phyloP scores from a whole-genome alignment of 2,888 invertebrate species.

The Coleophora deauratella region DNA sequence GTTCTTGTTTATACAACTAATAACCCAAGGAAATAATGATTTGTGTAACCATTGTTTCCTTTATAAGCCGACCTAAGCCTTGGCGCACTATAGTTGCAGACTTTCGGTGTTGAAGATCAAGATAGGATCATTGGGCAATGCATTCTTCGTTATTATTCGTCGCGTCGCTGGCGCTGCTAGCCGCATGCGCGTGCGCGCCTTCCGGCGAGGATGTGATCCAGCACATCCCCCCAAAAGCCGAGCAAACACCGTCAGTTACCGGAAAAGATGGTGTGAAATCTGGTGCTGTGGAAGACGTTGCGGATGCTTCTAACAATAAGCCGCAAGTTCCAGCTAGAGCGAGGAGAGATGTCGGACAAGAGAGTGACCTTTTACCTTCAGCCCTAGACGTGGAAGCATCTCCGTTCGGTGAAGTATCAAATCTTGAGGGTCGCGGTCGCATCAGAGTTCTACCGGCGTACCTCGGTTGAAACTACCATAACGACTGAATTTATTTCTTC shows the following conservation, averaged over 20 bases:
- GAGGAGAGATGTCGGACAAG: conserved; percentile 50
- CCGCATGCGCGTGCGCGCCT: conserved; percentile 54
- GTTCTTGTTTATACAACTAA: not conserved
- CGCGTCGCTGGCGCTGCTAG: conserved; percentile 60
- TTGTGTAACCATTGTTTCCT: not conserved
- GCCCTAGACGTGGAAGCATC: conserved; percentile 43
- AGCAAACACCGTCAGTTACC: conserved; percentile 62
- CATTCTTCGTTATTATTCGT: conserved; percentile 57
- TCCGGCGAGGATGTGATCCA: conserved; percentile 52
- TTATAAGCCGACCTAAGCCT: not conserved
- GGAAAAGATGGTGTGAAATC: conserved; percentile 51
- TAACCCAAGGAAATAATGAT: conserved; percentile 2
- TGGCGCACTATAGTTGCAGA: conserved; percentile 24
- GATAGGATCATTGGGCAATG: conserved; percentile 61
- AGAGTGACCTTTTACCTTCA: conserved; percentile 55
- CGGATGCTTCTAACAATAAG: conserved; percentile 44
- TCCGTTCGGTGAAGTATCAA: conserved; percentile 46
- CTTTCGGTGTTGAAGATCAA: conserved; percentile 29
- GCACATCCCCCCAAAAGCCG: conserved; percentile 54
- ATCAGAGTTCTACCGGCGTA: conserved; percentile 60
- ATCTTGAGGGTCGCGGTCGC: conserved; percentile 47
- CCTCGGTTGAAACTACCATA: conserved; percentile 38
- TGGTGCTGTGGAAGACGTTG: conserved; percentile 60
- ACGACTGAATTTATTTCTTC: too few relatives aligned
- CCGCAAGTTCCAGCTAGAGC: conserved; percentile 20